Percentiles rank a stretch among this genome's conserved stretches.
Conservation (phyloP, 2,113 vertebrate genomes). For the Butorides virescens region DNA sequence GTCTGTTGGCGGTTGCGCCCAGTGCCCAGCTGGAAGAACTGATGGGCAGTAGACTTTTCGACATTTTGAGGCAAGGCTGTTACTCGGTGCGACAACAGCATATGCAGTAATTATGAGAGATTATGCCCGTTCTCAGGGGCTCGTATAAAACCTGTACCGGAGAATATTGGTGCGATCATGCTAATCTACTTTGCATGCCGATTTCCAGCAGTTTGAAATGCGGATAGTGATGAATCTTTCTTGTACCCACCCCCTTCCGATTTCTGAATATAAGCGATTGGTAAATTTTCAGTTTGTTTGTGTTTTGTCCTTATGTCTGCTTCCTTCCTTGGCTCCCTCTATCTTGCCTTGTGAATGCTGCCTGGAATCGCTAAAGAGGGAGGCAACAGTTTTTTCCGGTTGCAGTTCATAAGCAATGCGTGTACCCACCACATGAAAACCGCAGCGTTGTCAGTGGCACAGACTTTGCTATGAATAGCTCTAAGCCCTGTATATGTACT, state of each 20-base stretch:
- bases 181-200: slow-evolving; percentile 9
- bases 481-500: background rate
- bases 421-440: slow-evolving; percentile 24
- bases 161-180: background rate
- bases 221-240: background rate
- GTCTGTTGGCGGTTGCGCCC: background rate
- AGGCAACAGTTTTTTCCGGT: slow-evolving; percentile 27
- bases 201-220: slow-evolving; percentile 35
- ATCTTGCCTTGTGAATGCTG: background rate
- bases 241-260: background rate
- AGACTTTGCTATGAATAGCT: slow-evolving; percentile 55
- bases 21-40: background rate
- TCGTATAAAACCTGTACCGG: background rate
- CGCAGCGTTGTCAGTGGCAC: slow-evolving; percentile 33
- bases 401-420: slow-evolving; percentile 1
- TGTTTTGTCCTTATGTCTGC: slow-evolving; percentile 29
- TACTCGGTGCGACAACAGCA: background rate
- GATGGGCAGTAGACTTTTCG: background rate
- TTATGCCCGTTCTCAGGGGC: background rate
- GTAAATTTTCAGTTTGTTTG: slow-evolving; percentile 62
- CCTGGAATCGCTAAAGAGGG: slow-evolving; percentile 30
- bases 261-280: slow-evolving; percentile 9
- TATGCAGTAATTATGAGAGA: background rate
- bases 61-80: background rate
- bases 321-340: slow-evolving; percentile 38